A percentile compares a stretch with the other conserved stretches of the same genome.
phyloP scores from a whole-genome alignment of 2,888 invertebrate species.

The Platypus cylindrus region DNA sequence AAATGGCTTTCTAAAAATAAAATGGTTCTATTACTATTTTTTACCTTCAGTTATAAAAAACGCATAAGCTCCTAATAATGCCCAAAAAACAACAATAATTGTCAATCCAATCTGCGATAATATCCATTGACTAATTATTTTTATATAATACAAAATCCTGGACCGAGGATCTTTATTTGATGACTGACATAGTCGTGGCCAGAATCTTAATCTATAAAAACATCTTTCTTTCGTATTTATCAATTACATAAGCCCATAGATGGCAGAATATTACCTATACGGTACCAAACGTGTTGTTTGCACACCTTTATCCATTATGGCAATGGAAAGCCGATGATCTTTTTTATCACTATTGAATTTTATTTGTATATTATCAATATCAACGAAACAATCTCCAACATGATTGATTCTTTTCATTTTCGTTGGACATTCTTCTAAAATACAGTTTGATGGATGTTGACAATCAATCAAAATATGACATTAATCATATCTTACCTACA shows the following conservation, averaged over 20 bases:
- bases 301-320: slow-evolving; percentile 29
- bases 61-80: slow-evolving; percentile 46
- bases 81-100: slow-evolving; percentile 48
- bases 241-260: too few relatives aligned
- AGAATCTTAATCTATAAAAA: slow-evolving; percentile 38
- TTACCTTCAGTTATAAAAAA: slow-evolving; percentile 55
- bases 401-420: slow-evolving; percentile 27
- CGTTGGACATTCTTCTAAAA: slow-evolving; percentile 16
- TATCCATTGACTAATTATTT: slow-evolving; percentile 39
- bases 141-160: slow-evolving; percentile 31
- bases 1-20: too few relatives aligned
- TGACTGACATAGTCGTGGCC: slow-evolving; percentile 27
- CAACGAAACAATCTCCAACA: slow-evolving; percentile 28
- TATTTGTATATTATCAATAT: slow-evolving; percentile 29
- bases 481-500: neutral
- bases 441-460: neutral
- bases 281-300: slow-evolving; percentile 39
- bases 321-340: too few relatives aligned
- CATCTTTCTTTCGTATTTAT: neutral
- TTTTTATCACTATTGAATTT: slow-evolving; percentile 15
- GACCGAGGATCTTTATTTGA: slow-evolving; percentile 26
- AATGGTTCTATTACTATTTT: too few relatives aligned
- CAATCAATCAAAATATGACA: neutral
- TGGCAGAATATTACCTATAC: slow-evolving; percentile 32
- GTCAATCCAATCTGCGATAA: slow-evolving; percentile 48